Evolutionary conservation across 2,797 vertebrate genomes (phyloP).

Genomic region (Myoxocephalus aenaeus): DNA sequence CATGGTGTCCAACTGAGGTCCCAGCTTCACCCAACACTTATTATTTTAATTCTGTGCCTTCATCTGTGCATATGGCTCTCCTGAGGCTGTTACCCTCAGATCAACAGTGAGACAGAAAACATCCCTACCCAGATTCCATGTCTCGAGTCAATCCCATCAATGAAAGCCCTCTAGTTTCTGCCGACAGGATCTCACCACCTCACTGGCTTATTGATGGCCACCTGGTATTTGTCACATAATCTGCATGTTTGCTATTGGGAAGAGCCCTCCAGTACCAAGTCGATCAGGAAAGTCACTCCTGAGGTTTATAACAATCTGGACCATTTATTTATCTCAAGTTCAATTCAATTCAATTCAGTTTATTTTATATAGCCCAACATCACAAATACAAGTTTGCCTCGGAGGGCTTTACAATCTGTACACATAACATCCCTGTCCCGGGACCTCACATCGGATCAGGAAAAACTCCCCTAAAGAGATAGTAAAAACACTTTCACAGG

Average conservation of each 20-base stretch:
- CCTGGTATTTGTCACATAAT: not conserved
- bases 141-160: conserved; percentile 9
- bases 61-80: not conserved
- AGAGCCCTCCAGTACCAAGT: not conserved
- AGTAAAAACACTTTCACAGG: no score
- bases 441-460: no score
- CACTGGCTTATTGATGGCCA: conserved; percentile 11
- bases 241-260: not conserved
- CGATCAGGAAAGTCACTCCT: not conserved
- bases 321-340: not conserved
- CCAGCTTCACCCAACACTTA: no score
- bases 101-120: not conserved
- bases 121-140: not conserved
- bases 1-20: no score
- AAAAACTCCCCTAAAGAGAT: no score
- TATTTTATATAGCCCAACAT: no score
- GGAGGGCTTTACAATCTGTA: no score
- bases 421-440: no score
- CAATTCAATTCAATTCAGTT: no score
- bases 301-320: conserved; percentile 1
- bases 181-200: conserved; percentile 6
- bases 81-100: not conserved
- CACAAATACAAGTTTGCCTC: no score
- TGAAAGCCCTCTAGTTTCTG: not conserved
- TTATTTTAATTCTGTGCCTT: no score